A percentile compares a stretch with the other conserved stretches of the same genome.
These are phyloP conservation scores for rat (Rattus norvegicus) DNA, from an alignment of 2,113 vertebrate species.

Conservation along the genomic window GRCr8 NC_086031.1:104793501-104794000, in stretches of 20 bases:
- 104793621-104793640: not conserved
- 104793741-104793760: not conserved
- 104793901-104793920: not conserved
- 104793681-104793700: not conserved
- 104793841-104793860: not conserved
- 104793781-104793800: not conserved
- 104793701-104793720: accelerated
- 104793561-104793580: too few species aligned
- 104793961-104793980: not conserved
- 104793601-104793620: not conserved
- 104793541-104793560: too few species aligned
- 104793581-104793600: too few species aligned
- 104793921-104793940: not conserved
- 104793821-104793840: not conserved
- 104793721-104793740: accelerated
- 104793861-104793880: not conserved
- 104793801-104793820: not conserved
- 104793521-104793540: too few species aligned
- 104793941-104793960: not conserved
- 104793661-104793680: not conserved
- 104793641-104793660: not conserved
- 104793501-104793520: too few species aligned
- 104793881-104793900: not conserved
- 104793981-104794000: not conserved
- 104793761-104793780: not conserved